These are phyloP conservation scores for Lasioglossum lativentre DNA, from an alignment of 2,888 invertebrate genomes.

Conservation along the genomic window DNA sequence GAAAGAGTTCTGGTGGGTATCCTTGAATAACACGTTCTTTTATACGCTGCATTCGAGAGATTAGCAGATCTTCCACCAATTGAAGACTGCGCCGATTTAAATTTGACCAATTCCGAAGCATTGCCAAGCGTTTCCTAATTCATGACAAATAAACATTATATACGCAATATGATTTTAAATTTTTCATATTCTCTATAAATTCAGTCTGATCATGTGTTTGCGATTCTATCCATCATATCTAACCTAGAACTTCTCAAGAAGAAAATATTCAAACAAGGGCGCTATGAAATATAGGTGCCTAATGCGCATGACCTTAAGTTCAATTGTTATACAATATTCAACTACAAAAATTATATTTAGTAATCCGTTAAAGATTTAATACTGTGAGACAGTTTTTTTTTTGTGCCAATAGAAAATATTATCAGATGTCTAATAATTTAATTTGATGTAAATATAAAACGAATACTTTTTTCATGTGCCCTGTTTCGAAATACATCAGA, in stretches of 20 bases:
- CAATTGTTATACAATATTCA: neutral
- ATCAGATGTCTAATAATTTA: neutral
- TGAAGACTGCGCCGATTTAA: slow-evolving; percentile 72
- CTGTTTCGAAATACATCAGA: neutral
- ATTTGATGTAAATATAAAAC: neutral
- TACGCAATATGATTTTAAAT: neutral
- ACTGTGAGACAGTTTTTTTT: neutral
- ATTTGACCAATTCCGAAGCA: slow-evolving; percentile 68
- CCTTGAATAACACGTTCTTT: slow-evolving; percentile 56
- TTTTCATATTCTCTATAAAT: neutral
- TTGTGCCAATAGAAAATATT: neutral
- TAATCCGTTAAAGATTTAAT: neutral
- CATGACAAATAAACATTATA: neutral
- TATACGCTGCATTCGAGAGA: slow-evolving; percentile 47
- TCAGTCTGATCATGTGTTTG: neutral
- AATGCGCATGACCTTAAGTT: neutral
- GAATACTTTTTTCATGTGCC: neutral
- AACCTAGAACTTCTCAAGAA: neutral
- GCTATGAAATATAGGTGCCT: neutral
- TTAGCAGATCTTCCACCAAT: slow-evolving; percentile 73
- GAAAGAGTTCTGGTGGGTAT: slow-evolving; percentile 51
- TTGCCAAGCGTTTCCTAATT: slow-evolving; percentile 44
- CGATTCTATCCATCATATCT: neutral
- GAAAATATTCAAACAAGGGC: neutral
- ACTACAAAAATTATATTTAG: neutral